A percentile compares a stretch with the other conserved stretches of the same genome.
Evolutionary conservation across 1,140 invertebrate genomes (phyloP).

Genomic region (Anoplolepis gracilipes): DNA sequence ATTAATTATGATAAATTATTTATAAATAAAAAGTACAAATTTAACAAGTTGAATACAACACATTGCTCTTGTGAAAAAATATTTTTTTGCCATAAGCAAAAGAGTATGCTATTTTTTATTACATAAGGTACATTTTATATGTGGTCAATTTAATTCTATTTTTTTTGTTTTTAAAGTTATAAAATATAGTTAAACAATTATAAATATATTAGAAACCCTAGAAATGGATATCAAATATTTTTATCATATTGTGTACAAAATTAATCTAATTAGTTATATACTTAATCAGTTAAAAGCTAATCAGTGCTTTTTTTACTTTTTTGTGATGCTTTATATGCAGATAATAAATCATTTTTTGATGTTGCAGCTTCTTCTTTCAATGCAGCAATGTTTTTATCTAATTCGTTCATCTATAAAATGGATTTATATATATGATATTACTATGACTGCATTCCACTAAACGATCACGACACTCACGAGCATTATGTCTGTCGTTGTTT

Average conservation of each 20-base stretch:
- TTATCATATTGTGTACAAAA: not conserved
- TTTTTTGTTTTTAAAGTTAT: not conserved
- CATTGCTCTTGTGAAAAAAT: too few relatives aligned
- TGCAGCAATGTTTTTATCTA: not conserved
- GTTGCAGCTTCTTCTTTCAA: conserved; percentile 30
- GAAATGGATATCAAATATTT: too few relatives aligned
- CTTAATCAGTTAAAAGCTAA: not conserved
- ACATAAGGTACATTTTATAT: not conserved
- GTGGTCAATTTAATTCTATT: not conserved
- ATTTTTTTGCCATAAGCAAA: too few relatives aligned
- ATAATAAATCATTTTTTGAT: not conserved
- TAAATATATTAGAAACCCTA: not conserved
- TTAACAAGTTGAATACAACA: too few relatives aligned
- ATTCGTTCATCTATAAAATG: conserved; percentile 26
- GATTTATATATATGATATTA: not conserved
- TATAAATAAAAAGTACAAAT: too few relatives aligned
- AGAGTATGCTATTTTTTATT: not conserved
- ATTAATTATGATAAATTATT: too few relatives aligned
- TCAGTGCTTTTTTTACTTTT: conserved; percentile 1
- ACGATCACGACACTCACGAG: too few relatives aligned
- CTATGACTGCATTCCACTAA: too few relatives aligned
- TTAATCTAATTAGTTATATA: too few relatives aligned
- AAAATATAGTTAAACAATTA: conserved; percentile 4
- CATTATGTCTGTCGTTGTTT: too few relatives aligned
- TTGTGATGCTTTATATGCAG: not conserved